Base-by-base conservation (phyloP, 2,797 vertebrate species). In the Benthosema pterotum region DNA sequence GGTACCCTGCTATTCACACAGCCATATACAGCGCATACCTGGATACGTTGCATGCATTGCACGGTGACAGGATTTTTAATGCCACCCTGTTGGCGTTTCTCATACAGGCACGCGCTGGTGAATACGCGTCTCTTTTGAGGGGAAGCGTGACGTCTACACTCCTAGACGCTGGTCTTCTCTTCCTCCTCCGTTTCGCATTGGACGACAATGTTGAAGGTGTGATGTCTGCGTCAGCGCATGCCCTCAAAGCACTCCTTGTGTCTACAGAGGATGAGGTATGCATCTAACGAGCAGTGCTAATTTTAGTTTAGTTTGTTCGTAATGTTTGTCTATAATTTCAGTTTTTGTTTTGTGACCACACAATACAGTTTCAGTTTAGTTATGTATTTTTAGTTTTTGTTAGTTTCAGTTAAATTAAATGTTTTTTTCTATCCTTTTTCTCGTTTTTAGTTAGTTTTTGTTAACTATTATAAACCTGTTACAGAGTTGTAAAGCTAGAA, bases 161-260 rank as follows among this genome's bases (percentile, higher is more conserved):
- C 60, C 91, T 99, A 12, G 98, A 99, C 15, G 96, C 97, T 1
- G 97, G 98, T 6, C 94, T 99, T 76, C 91, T 99, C 51, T 99
- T 99, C 89, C 83, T 99, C 67, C 89, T 99, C 47, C 96, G 98
- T 65, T 98, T 96, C 81, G 95, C 96, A 0, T 75, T 99, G 90
- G 98, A 99, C 18, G 96, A 99, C 59, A 32, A 90, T 0, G 91
- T 95, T 64, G 95, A 96, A 51, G 94, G 94, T 46, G 96, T 96
- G 72, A 93, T 97, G 69, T 93, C 94, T 62, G 94, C 95, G 0
- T 91, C 96, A 0, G 76, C 95, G 63, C 92, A 86, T 4, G 90
- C 94, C 8, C 91, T 99, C 2, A 92, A 69, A 63, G 91, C 93
- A 13, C 89, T 99, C 32, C 87, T 99, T 45, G 95, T 97, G 83